phyloP scores from a whole-genome alignment of 2,888 invertebrate genomes.

The Catocala fraxini region DNA sequence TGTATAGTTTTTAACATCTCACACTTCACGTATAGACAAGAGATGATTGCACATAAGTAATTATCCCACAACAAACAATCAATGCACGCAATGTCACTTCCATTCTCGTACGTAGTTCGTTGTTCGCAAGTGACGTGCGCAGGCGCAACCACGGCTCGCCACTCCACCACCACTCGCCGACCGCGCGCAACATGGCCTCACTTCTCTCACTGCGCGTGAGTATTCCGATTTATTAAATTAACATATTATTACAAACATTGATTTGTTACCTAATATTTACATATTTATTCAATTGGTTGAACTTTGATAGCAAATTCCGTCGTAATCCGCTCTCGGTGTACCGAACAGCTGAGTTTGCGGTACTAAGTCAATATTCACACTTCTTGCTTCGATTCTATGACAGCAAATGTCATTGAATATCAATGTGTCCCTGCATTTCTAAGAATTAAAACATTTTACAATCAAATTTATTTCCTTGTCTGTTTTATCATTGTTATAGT shows the following conservation, averaged over 20 bases:
- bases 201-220: slow-evolving; percentile 70
- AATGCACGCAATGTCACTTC: slow-evolving; percentile 59
- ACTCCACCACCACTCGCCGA: slow-evolving; percentile 78
- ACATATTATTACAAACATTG: slow-evolving; percentile 43
- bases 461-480: background rate
- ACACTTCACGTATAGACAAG: background rate
- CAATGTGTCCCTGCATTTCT: slow-evolving; percentile 3
- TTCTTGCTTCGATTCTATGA: slow-evolving; percentile 33
- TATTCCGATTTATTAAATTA: slow-evolving; percentile 50
- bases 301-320: slow-evolving; percentile 25
- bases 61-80: slow-evolving; percentile 11
- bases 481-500: background rate
- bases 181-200: slow-evolving; percentile 75
- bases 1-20: background rate
- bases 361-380: background rate
- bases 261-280: slow-evolving; percentile 43
- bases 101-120: slow-evolving; percentile 54
- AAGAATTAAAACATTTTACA: background rate
- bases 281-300: slow-evolving; percentile 23
- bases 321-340: slow-evolving; percentile 11
- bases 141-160: slow-evolving; percentile 70
- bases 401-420: slow-evolving; percentile 25
- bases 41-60: slow-evolving; percentile 9
- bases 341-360: slow-evolving; percentile 10
- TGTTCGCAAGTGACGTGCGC: slow-evolving; percentile 65